Conservation (phyloP, 2,113 vertebrate species). For the Dipodomys spectabilis region DNA sequence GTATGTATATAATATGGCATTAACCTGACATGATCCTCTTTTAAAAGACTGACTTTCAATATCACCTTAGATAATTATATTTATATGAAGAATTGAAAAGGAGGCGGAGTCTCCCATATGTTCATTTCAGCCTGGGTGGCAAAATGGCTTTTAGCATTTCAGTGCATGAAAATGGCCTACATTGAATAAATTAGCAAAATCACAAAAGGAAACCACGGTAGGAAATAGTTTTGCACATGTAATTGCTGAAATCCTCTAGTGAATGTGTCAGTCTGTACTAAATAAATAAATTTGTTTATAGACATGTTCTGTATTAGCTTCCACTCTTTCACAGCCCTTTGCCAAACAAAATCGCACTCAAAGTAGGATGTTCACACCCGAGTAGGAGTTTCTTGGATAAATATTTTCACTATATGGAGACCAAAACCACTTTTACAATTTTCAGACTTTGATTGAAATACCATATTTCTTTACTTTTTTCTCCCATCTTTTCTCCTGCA, state of each 20-base stretch:
- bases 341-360: slow-evolving; percentile 90
- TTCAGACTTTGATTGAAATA: slow-evolving; percentile 90
- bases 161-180: slow-evolving; percentile 85
- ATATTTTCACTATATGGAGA: slow-evolving; percentile 91
- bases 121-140: slow-evolving; percentile 82
- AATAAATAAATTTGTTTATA: slow-evolving; percentile 92
- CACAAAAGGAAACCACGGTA: slow-evolving; percentile 90
- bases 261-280: slow-evolving; percentile 89
- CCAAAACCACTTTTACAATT: slow-evolving; percentile 91
- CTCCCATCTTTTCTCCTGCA: slow-evolving; percentile 85
- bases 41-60: slow-evolving; percentile 81
- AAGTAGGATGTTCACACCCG: slow-evolving; percentile 91
- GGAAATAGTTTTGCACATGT: slow-evolving; percentile 89
- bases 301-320: slow-evolving; percentile 89
- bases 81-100: slow-evolving; percentile 83
- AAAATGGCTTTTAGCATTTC: slow-evolving; percentile 80
- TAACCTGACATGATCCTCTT: slow-evolving; percentile 64
- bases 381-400: slow-evolving; percentile 90
- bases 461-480: slow-evolving; percentile 86
- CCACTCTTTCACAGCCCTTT: slow-evolving; percentile 87
- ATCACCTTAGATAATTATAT: slow-evolving; percentile 81
- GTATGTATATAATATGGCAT: no score
- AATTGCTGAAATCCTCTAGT: slow-evolving; percentile 87
- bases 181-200: slow-evolving; percentile 89
- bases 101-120: slow-evolving; percentile 76